Evolutionary conservation across 1,140 invertebrate genomes (phyloP).

Genomic region (Eurosta solidaginis): DNA sequence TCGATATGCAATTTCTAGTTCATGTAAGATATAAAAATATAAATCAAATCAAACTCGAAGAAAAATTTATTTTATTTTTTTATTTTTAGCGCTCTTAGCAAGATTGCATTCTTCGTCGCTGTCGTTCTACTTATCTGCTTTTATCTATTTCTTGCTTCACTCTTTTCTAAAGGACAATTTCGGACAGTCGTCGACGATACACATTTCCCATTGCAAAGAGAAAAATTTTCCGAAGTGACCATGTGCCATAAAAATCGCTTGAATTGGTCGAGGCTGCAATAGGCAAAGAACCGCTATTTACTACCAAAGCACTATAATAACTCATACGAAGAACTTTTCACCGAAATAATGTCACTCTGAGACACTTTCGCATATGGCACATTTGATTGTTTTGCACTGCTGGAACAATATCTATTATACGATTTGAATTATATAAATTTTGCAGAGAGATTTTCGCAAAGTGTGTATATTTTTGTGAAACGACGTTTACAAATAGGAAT

Average conservation of each 20-base stretch:
- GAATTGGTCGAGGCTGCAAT: conserved; percentile 47
- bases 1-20: no score
- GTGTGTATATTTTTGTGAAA: conserved; percentile 44
- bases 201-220: conserved; percentile 41
- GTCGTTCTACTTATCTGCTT: conserved; percentile 43
- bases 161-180: conserved; percentile 41
- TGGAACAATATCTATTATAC: neutral
- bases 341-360: conserved; percentile 38
- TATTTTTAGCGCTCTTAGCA: conserved; percentile 37
- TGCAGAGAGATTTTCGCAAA: conserved; percentile 41
- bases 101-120: conserved; percentile 37
- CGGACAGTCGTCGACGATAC: conserved; percentile 43
- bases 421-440: conserved; percentile 50
- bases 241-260: conserved; percentile 53
- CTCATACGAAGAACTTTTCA: neutral
- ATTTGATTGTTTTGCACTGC: conserved; percentile 42
- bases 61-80: neutral
- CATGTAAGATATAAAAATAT: no score
- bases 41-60: neutral
- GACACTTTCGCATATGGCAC: conserved; percentile 38
- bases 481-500: conserved; percentile 37
- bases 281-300: conserved; percentile 36
- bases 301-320: neutral
- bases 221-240: conserved; percentile 49
- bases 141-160: conserved; percentile 39